Base-by-base conservation (phyloP, 2,113 vertebrate genomes). In the Hypomesus transpacificus region DNA sequence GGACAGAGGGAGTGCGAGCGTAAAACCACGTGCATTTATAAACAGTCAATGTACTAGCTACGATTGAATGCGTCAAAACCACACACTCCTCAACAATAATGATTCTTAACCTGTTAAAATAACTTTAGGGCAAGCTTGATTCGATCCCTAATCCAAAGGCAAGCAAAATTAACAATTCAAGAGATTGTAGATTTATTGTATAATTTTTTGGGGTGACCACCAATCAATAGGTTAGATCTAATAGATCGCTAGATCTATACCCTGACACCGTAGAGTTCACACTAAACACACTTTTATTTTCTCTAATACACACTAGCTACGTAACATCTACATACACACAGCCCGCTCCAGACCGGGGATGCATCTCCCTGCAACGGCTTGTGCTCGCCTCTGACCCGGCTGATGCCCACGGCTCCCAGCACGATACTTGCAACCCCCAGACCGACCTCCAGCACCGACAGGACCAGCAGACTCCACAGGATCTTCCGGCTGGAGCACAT, bases 401-500 rank as follows among this genome's bases (percentile, higher is more conserved):
- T 93, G 89, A 99, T 95, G 85, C 94, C 96, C 91, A 98, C 96
- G 54, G 96, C 94, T 78, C 97, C 97, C 91, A 99, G 93, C 83
- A 94, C 95, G 89, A 98, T 95, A 91, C 96, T 99, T 90, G 96
- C 95, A 85, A 96, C 93, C 77, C 97, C 97, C 93, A 99, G 92
- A 86, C 97, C 97, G 93, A 98, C 96, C 93, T 99, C 95, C 94
- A 98, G 85, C 89, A 96, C 91, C 66, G 96, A 99, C 80, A 99
- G 93, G 91, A 98, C 90, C 92, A 99, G 85, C 84, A 99, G 94
- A 92, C 96, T 96, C 91, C 94, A 96, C 85, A 98, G 95, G 89
- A 98, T 99, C 92, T 99, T 97, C 84, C 95, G 93, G 92, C 95
- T 97, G 93, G 95, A 96, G 90, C 97, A 99, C 97, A 99, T 98